Evolutionary conservation across 2,888 invertebrate species (phyloP).

Genomic region (Pomacea canaliculata): DNA sequence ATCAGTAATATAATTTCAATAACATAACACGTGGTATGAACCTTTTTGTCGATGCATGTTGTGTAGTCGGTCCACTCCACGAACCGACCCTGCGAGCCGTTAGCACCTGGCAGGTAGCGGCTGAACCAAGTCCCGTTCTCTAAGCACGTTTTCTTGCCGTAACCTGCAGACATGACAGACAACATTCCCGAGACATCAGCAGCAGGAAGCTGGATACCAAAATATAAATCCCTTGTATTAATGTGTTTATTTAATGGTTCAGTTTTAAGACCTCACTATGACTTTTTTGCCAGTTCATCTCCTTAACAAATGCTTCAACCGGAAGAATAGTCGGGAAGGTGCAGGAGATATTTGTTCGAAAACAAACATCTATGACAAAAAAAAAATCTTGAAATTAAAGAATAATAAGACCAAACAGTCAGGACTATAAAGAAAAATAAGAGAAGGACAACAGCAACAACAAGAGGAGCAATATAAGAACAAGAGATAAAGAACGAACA

Average conservation of each 20-base stretch:
- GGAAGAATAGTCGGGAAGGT: no score
- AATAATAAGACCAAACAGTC: no score
- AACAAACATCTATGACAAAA: no score
- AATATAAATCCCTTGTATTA: background rate
- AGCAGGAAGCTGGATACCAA: background rate
- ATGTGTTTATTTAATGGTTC: background rate
- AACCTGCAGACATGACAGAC: conserved; percentile 30
- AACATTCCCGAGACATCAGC: background rate
- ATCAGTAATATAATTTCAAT: no score
- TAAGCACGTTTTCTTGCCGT: conserved; percentile 39
- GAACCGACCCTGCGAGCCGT: conserved; percentile 17
- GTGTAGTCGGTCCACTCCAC: conserved; percentile 66
- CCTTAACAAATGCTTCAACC: no score
- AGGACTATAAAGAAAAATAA: no score
- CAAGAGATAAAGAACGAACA: no score
- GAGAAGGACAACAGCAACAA: no score
- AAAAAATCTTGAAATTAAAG: no score
- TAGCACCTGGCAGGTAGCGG: conserved; percentile 21
- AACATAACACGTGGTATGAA: conserved; percentile 20
- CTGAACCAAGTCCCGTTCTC: conserved; percentile 53
- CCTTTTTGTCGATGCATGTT: conserved; percentile 60
- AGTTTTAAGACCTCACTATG: background rate
- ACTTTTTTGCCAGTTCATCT: no score
- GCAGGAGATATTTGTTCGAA: no score
- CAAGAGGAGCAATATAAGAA: no score